Base-by-base conservation (phyloP, 92 coral and sea anemone species). In the Epizoanthus scotinus region DNA sequence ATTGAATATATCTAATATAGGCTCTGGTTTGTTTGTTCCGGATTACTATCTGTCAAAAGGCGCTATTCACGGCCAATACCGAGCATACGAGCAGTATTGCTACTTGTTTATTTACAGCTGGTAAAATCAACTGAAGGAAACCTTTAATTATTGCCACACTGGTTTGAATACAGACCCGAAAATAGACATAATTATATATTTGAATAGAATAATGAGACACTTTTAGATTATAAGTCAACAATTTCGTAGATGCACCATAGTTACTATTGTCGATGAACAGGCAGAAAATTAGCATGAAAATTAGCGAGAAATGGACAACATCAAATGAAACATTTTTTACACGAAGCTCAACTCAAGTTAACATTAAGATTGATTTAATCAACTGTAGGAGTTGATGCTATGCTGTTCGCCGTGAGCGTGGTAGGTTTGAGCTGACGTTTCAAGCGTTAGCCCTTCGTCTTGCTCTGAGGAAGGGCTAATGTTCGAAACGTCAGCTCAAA, bases 1-100 rank as follows among this genome's bases (percentile, higher is more conserved):
- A 36, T 44, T 68, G 18, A 68, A n/a, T 40, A 68, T 36, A 15
- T 24, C 31, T n/a, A 28, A 68, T 8, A 68, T 38, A 36, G 22
- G n/a, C 73, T 26, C 15, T 17, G 15, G 42, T 6, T 36, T 68
- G 73, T 68, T 68, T 68, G 73, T 27, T 36, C 24, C n/a, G 40
- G 73, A 68, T 68, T 36, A 68, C 21, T 8, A 68, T 40, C 54
- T 68, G 73, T 68, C 73, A 68, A 31, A 24, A 19, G 40, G 47
- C 56, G 22, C 28, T 1, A n/a, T 17, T 20, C 9, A 18, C 73
- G 47, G 47, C 73, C 73, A 68, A 68, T 68, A n/a, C 56, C 28
- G 29, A n/a, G 25, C 56, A 19, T 8, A 3, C 17, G 22, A 38
- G 9, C 20, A 25, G 6, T 10, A 25, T 5, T 64, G 17, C 38